Evolutionary conservation across 2,888 invertebrate species (phyloP).

Genomic region (Criorhina ranunculi): DNA sequence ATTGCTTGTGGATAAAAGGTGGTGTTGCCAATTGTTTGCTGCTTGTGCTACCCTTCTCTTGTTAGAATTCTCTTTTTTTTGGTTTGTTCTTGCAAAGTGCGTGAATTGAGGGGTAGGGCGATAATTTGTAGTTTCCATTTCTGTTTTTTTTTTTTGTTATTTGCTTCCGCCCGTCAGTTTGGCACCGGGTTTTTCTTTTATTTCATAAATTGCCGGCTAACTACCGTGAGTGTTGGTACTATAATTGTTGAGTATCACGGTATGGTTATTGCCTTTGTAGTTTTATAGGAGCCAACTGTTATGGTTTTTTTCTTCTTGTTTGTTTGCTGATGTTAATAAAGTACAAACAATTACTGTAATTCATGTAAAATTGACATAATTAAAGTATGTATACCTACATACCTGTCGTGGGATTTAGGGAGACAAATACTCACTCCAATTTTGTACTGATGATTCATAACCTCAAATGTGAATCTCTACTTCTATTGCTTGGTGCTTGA

Average conservation of each 20-base stretch:
- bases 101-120: constrained; percentile 14
- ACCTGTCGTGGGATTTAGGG: constrained; percentile 35
- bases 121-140: constrained; percentile 25
- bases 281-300: neutral
- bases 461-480: constrained; percentile 18
- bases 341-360: constrained; percentile 62
- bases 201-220: constrained; percentile 54
- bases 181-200: constrained; percentile 66
- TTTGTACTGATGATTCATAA: constrained; percentile 51
- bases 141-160: constrained; percentile 21
- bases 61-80: neutral
- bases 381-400: constrained; percentile 46
- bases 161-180: constrained; percentile 61
- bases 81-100: constrained; percentile 6
- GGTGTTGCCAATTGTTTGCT: constrained; percentile 6
- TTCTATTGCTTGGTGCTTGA: neutral
- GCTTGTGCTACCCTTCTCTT: constrained; percentile 23
- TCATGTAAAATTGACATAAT: constrained; percentile 61
- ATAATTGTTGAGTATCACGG: constrained; percentile 71
- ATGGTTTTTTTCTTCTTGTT: neutral
- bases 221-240: constrained; percentile 54
- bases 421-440: neutral
- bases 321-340: constrained; percentile 58
- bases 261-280: constrained; percentile 31
- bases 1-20: constrained; percentile 33